Conservation (phyloP, 2,113 vertebrate species). For the Chaetura pelagica region DNA sequence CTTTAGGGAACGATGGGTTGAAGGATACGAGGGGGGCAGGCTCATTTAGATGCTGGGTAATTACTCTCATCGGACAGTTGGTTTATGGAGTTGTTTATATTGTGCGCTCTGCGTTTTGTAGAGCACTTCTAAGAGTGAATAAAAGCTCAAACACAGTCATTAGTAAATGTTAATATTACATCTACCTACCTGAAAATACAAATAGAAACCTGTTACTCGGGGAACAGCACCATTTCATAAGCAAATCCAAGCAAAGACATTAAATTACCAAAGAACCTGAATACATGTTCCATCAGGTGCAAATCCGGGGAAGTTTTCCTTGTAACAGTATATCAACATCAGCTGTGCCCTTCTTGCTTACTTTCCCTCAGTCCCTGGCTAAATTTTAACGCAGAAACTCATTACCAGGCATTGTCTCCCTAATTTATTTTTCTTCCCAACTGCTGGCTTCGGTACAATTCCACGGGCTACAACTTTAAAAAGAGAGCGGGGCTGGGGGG, state of each 20-base stretch:
- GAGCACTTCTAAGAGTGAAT: neutral
- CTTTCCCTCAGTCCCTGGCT: neutral
- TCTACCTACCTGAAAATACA: slow-evolving; percentile 16
- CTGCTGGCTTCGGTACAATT: neutral
- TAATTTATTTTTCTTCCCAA: neutral
- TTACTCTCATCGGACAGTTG: neutral
- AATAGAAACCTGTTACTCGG: neutral
- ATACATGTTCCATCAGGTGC: neutral
- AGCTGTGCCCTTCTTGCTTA: neutral
- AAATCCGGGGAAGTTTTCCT: neutral
- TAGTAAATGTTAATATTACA: neutral
- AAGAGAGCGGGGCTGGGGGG: too few relatives aligned
- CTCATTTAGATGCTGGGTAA: neutral
- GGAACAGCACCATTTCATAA: neutral
- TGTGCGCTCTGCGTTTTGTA: neutral
- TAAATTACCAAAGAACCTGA: neutral
- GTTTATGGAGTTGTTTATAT: neutral
- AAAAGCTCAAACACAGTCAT: neutral
- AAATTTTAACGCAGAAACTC: neutral
- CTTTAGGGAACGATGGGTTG: neutral
- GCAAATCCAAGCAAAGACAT: neutral
- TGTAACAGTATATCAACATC: neutral
- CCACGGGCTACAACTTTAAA: neutral
- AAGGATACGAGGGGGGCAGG: neutral
- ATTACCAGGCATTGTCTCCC: neutral